phyloP scores from a whole-genome alignment of 1,140 invertebrate genomes.

The Globodera ellingtonae region DNA sequence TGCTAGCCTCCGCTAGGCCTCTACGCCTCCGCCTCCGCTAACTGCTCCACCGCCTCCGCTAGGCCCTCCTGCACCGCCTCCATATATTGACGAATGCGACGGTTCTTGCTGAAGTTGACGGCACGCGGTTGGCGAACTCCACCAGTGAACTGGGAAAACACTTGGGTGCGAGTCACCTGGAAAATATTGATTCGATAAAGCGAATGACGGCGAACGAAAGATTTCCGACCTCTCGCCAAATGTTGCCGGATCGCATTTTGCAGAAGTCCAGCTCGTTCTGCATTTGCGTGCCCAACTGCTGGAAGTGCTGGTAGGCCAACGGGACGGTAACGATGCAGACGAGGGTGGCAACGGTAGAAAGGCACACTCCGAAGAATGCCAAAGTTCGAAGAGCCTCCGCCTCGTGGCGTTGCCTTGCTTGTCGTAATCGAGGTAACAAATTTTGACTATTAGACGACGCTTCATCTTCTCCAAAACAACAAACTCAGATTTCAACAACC shows the following conservation, averaged over 20 bases:
- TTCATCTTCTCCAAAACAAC: not conserved
- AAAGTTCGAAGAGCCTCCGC: constrained; percentile 30
- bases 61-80: not conserved
- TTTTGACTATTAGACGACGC: not conserved
- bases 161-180: constrained; percentile 49
- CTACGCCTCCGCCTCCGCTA: constrained; percentile 39
- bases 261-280: constrained; percentile 50
- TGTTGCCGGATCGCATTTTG: constrained; percentile 49
- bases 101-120: not conserved
- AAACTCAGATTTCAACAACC: constrained; percentile 40
- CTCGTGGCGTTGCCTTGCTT: constrained; percentile 33
- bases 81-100: constrained; percentile 2
- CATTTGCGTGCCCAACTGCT: constrained; percentile 26
- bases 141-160: constrained; percentile 39
- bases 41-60: constrained; percentile 36
- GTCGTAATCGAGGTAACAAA: not conserved
- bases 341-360: constrained; percentile 44
- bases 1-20: constrained; percentile 30
- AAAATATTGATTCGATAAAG: not conserved
- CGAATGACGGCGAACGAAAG: constrained; percentile 12
- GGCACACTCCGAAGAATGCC: constrained; percentile 36
- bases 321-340: constrained; percentile 49
- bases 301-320: constrained; percentile 51
- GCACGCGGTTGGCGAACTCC: constrained; percentile 33
- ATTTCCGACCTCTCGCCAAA: constrained; percentile 47